A percentile compares a stretch with the other conserved stretches of the same genome.
phyloP scores from a whole-genome alignment of 2,888 invertebrate species.

The Congeria kusceri region DNA sequence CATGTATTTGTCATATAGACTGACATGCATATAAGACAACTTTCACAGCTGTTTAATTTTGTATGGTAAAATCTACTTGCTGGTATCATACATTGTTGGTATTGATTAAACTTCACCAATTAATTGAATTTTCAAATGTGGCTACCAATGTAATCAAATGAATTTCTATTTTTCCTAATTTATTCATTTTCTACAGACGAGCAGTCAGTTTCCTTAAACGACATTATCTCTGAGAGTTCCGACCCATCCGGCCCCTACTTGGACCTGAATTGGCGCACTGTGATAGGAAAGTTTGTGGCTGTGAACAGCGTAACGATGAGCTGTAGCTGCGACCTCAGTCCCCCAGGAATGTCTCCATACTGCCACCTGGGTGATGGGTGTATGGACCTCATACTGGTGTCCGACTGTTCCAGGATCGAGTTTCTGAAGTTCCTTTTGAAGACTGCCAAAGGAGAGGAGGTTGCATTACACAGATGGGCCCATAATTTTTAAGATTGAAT shows the following conservation, averaged over 20 bases:
- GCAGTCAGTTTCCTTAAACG: neutral
- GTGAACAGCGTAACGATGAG: conserved; percentile 92
- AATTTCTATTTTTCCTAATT: too few species aligned
- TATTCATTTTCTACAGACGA: neutral
- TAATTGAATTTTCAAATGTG: too few species aligned
- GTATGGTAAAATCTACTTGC: too few species aligned
- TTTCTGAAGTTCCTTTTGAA: conserved; percentile 89
- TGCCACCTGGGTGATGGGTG: conserved; percentile 93
- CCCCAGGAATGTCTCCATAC: conserved; percentile 91
- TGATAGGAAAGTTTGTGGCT: conserved; percentile 89
- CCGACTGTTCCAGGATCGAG: conserved; percentile 90
- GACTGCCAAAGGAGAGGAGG: conserved; percentile 88
- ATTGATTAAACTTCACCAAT: too few species aligned
- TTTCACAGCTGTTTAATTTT: too few species aligned
- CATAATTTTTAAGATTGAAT: too few species aligned
- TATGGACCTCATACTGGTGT: conserved; percentile 91
- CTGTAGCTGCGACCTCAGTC: conserved; percentile 91
- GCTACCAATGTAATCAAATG: too few species aligned
- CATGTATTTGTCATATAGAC: too few species aligned
- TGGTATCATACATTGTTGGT: too few species aligned
- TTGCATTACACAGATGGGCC: conserved; percentile 82
- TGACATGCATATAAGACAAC: too few species aligned
- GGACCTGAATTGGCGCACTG: conserved; percentile 85
- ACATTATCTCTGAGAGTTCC: too few species aligned
- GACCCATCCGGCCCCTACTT: neutral